Base-by-base conservation (phyloP, 1,140 invertebrate species). In the Sinella curviseta region DNA sequence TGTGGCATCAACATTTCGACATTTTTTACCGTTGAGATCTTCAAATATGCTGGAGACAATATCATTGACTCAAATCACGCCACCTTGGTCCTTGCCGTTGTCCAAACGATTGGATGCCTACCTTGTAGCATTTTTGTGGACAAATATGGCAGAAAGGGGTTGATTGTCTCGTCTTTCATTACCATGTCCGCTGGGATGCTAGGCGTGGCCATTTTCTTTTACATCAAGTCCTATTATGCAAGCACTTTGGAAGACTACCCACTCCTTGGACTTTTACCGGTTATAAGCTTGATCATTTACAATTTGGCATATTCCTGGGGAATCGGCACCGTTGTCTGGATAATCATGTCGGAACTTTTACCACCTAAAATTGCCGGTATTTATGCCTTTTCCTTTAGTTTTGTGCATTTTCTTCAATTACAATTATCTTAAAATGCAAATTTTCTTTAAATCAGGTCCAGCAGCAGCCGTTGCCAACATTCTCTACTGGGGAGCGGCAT, bases 1-100 rank as follows among this genome's bases (percentile, higher is more conserved):
- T 93, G 92, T 78, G 94, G 93, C 30, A 91, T 95, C 77, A 94
- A 96, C 87, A 94, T 93, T 14, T 92, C 97, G 31, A 93, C 96
- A 82, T 96, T 96, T 86, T 95, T 95, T 85, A 93, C 94, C 0
- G 90, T 91, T 1, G 88, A 89, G 3, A 95, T 94, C 85, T 95
- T 94, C 85, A 83, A 86, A 89, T 76, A 86, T 30, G 87, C 36
- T 87, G 89, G 1, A 1, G 39, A 78, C 4, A 2, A 4, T 12
- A 8, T 70, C 8, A 70, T 70, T 16, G 28, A 30, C 89, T 28
- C 90, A 89, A 0, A 91, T 91, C 35, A 83, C 1, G 81, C 83
- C 14, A 82, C 88, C 14, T 87, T 89, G 28, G 83, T 90, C 1
- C 83, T 90, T 60, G 85, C 85, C 20, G 65, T 84, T 0, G 79